phyloP scores from a whole-genome alignment of 2,797 vertebrate genomes.

The Emydoidea blandingii region DNA sequence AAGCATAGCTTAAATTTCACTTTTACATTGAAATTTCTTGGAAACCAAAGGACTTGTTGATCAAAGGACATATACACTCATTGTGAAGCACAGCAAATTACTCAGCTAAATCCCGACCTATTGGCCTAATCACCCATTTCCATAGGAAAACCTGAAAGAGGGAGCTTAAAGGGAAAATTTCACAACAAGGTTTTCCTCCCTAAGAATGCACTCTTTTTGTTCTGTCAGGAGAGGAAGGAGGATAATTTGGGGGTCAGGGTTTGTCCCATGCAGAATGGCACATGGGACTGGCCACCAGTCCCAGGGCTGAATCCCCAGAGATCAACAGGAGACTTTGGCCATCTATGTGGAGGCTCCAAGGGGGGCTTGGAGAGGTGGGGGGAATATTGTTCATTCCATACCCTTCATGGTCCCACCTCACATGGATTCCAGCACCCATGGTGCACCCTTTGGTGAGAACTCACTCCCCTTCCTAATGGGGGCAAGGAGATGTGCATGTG shows the following conservation, averaged over 20 bases:
- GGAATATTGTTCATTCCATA: slow-evolving; percentile 17
- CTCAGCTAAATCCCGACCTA: background rate
- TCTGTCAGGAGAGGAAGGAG: background rate
- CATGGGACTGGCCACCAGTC: background rate
- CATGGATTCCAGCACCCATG: background rate
- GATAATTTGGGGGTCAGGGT: slow-evolving; percentile 33
- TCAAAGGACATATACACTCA: background rate
- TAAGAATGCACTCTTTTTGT: slow-evolving; percentile 55
- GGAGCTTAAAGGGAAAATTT: slow-evolving; percentile 19
- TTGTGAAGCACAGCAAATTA: background rate
- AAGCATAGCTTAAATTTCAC: background rate
- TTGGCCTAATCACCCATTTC: slow-evolving; percentile 13
- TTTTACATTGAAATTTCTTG: background rate
- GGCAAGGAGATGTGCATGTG: background rate
- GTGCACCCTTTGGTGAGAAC: slow-evolving; percentile 10
- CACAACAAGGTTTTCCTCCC: slow-evolving; percentile 56
- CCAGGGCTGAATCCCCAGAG: background rate
- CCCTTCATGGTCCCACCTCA: background rate
- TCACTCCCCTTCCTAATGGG: background rate
- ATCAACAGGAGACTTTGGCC: slow-evolving; percentile 37
- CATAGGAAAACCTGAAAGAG: slow-evolving; percentile 51
- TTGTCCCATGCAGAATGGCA: slow-evolving; percentile 28
- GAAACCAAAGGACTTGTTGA: background rate
- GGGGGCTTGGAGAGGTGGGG: slow-evolving; percentile 31
- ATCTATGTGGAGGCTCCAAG: slow-evolving; percentile 7